Conservation (phyloP, 64 coral and sea anemone species). For the Porites lutea region DNA sequence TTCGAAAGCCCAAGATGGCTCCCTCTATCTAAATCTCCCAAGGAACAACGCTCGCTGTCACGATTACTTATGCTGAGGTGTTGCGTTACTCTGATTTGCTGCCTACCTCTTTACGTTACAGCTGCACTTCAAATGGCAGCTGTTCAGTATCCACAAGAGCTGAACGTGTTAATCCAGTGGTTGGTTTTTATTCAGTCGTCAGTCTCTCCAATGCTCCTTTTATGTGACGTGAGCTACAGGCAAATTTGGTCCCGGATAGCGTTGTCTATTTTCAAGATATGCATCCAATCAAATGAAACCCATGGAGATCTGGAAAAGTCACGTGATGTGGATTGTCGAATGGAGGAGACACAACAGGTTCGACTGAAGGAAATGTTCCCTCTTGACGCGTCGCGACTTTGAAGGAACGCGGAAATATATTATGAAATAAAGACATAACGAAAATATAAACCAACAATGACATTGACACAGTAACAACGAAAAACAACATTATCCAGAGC, state of each 20-base stretch:
- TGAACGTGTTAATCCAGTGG: neutral
- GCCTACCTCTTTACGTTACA: neutral
- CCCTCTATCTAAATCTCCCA: neutral
- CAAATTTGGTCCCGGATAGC: too few species aligned
- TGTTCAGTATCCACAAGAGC: neutral
- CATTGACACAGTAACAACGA: too few species aligned
- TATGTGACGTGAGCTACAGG: neutral
- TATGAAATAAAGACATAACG: too few species aligned
- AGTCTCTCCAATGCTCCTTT: neutral
- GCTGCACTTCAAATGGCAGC: neutral
- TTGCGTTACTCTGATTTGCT: neutral
- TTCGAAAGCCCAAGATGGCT: neutral
- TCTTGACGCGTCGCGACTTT: neutral
- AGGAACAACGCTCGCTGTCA: constrained; percentile 14
- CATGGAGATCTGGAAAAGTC: neutral
- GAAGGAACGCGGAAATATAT: neutral
- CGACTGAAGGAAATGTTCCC: neutral
- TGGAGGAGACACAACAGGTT: neutral
- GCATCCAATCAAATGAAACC: neutral
- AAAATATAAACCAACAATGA: too few species aligned
- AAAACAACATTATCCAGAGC: too few species aligned
- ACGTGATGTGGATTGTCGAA: neutral
- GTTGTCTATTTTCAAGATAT: neutral
- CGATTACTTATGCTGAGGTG: neutral
- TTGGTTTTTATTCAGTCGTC: constrained; percentile 6